Conservation (phyloP, 2,797 vertebrate species). For the Pyrrhura leucotis region DNA sequence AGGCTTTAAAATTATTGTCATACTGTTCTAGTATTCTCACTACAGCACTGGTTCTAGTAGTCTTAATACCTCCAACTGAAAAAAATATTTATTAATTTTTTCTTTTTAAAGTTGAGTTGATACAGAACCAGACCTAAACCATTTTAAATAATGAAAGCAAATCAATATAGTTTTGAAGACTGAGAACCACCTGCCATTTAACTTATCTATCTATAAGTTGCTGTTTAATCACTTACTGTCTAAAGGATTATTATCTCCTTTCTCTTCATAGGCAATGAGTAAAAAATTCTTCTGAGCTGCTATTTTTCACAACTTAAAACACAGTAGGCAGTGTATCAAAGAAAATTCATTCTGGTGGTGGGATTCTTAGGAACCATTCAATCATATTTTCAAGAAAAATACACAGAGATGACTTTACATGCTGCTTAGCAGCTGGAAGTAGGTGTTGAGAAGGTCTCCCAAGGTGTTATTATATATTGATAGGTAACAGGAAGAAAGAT, state of each 20-base stretch:
- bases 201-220: constrained; percentile 13
- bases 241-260: constrained; percentile 9
- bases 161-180: not conserved
- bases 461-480: not conserved
- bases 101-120: not conserved
- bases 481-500: not conserved
- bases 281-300: not conserved
- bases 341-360: not conserved
- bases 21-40: not conserved
- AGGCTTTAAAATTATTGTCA: not conserved
- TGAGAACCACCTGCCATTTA: not conserved
- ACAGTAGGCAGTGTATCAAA: not conserved
- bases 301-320: not conserved
- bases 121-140: not conserved
- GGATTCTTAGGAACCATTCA: not conserved
- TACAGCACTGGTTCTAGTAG: not conserved
- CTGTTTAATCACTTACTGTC: constrained; percentile 35
- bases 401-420: not conserved
- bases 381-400: not conserved
- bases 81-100: not conserved
- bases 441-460: not conserved
- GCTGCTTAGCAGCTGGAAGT: not conserved
- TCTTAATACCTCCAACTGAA: not conserved
- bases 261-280: constrained; percentile 7
- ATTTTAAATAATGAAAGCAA: not conserved